A percentile compares a stretch with the other conserved stretches of the same genome.
phyloP scores from a whole-genome alignment of 1,140 invertebrate genomes.

The Epicauta chinensis region DNA sequence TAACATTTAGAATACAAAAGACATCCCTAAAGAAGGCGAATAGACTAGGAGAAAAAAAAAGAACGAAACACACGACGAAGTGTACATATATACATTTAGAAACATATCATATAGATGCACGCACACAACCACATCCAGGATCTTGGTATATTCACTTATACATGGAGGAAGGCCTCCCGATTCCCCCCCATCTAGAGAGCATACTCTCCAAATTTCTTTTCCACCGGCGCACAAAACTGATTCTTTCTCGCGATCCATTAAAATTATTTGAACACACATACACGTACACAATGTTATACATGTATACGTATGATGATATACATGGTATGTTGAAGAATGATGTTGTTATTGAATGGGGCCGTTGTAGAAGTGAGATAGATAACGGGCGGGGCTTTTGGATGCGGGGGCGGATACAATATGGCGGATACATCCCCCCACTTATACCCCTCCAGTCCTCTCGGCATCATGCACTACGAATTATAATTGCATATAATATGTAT shows the following conservation, averaged over 20 bases:
- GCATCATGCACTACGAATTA: slow-evolving; percentile 40
- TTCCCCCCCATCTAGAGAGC: too few relatives aligned
- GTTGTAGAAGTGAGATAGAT: slow-evolving; percentile 24
- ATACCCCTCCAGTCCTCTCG: slow-evolving; percentile 28
- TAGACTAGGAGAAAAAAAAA: too few relatives aligned
- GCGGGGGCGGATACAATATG: slow-evolving; percentile 45
- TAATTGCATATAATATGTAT: slow-evolving; percentile 42
- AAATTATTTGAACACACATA: slow-evolving; percentile 37
- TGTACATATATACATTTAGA: too few relatives aligned
- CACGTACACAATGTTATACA: too few relatives aligned
- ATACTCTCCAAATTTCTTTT: slow-evolving; percentile 24
- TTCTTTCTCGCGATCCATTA: slow-evolving; percentile 38
- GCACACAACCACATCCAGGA: too few relatives aligned
- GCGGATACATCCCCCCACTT: slow-evolving; percentile 39
- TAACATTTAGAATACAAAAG: too few relatives aligned
- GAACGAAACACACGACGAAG: too few relatives aligned
- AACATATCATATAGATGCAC: too few relatives aligned
- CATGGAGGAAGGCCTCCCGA: too few relatives aligned
- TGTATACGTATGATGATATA: slow-evolving; percentile 34
- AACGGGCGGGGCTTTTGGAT: slow-evolving; percentile 35
- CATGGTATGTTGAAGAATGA: slow-evolving; percentile 23
- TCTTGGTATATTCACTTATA: too few relatives aligned
- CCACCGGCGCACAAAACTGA: slow-evolving; percentile 28
- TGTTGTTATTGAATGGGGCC: slow-evolving; percentile 12
- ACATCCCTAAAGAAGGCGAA: too few relatives aligned